Evolutionary conservation across 2,113 vertebrate species (phyloP), one percentile per base, ranked within the genome.

Genomic region (Tyto alba): DNA sequence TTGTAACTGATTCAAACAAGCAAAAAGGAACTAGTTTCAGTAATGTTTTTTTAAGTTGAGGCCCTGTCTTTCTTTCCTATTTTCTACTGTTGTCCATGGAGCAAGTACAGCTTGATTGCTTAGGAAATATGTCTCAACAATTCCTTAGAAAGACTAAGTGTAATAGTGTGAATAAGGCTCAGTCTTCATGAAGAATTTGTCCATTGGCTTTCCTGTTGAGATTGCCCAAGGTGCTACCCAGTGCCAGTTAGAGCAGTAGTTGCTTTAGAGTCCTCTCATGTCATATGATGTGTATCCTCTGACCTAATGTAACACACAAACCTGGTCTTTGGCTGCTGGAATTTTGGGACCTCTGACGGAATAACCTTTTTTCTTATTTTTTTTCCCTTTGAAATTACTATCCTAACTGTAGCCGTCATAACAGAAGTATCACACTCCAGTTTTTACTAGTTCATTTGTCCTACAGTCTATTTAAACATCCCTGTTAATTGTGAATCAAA

Each of bases 151-250:
- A 66, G 34, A 36, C 34, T 67, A 36, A 57, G 7, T 4, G 2
- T 26, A 34, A 22, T 85, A 48, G 3, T n/a, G 21, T 79, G n/a
- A 74, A 66, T 52, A 66, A 47, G 3, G 6, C 2, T 27, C 14
- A 43, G n/a, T 27, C 43, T 75, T 78, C 52, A 30, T 36, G 8
- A 71, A 47, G 41, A 57, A 11, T 85, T 63, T 78, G 26, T 48
- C 47, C 30, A 27, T 40, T 85, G 23, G 23, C 4, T 6, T 72
- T 60, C 48, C 22, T 20, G 16, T 50, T 53, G 17, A 68, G 30
- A 63, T 32, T 63, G 19, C 1, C 11, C 16, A 40, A 26, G 8
- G 6, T 25, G 45, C 19, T 50, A 41, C 4, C 0, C 0, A 8
- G 6, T 71, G 22, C 15, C 55, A 38, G 29, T 43, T 71, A 60